Conservation (phyloP, 2,888 invertebrate species). For the Coelinius sp. region DNA sequence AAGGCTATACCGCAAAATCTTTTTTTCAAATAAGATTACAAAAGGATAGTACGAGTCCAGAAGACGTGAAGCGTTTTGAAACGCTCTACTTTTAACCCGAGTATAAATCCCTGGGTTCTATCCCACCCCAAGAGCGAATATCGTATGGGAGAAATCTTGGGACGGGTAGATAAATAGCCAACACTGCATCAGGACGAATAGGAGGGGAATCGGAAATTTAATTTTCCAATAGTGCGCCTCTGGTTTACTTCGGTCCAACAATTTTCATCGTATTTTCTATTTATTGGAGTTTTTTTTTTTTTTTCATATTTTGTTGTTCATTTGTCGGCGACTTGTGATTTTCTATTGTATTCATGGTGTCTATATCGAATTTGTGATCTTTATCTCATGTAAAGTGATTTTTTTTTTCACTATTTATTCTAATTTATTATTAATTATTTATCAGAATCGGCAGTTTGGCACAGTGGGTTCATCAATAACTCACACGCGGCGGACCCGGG, state of each 20-base stretch:
- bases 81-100: conserved; percentile 49
- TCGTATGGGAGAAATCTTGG: conserved; percentile 29
- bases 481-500: too few relatives aligned
- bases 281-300: background rate
- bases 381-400: too few relatives aligned
- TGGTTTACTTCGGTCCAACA: background rate
- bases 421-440: too few relatives aligned
- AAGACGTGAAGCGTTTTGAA: conserved; percentile 59
- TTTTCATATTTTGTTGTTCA: background rate
- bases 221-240: conserved; percentile 48
- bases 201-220: conserved; percentile 48
- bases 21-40: conserved; percentile 67
- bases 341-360: background rate
- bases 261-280: conserved; percentile 13
- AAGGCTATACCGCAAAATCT: conserved; percentile 54
- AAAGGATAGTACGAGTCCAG: conserved; percentile 59
- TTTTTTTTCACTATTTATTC: too few relatives aligned
- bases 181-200: conserved; percentile 16
- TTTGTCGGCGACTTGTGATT: background rate
- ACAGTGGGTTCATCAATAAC: too few relatives aligned
- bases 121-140: conserved; percentile 31
- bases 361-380: background rate
- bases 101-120: background rate
- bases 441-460: too few relatives aligned
- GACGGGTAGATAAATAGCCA: conserved; percentile 43